phyloP scores from a whole-genome alignment of 2,113 vertebrate species.

The Sapajus apella region DNA sequence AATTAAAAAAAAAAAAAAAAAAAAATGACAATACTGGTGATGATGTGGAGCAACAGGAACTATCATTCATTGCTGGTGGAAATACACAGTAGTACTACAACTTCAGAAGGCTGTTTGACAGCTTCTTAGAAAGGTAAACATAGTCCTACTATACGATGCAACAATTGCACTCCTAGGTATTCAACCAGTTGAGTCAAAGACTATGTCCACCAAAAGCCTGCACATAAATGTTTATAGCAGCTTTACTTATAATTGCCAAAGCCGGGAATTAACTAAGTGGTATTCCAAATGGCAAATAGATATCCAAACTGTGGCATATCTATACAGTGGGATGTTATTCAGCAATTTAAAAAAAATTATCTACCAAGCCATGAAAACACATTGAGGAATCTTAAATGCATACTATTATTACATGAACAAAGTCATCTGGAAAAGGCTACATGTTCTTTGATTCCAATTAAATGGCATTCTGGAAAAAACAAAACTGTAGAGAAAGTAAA shows the following conservation, averaged over 20 bases:
- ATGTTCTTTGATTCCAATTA: background rate
- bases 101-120: too few relatives aligned
- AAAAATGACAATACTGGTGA: background rate
- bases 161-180: background rate
- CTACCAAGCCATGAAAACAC: background rate
- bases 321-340: background rate
- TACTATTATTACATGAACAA: background rate
- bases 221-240: background rate
- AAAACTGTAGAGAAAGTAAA: background rate
- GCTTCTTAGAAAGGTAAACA: background rate
- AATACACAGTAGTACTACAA: background rate
- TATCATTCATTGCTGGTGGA: too few relatives aligned
- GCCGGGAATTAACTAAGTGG: background rate
- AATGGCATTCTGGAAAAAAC: background rate
- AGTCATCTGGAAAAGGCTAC: background rate
- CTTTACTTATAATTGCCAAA: background rate
- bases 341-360: background rate
- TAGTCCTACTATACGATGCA: background rate
- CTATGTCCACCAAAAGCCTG: background rate
- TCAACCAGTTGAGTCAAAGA: background rate
- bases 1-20: background rate
- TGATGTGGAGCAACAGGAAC: background rate
- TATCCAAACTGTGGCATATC: background rate
- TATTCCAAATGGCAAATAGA: background rate
- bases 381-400: background rate